phyloP scores from a whole-genome alignment of 1,140 invertebrate genomes.

The Drosophila repletoides region DNA sequence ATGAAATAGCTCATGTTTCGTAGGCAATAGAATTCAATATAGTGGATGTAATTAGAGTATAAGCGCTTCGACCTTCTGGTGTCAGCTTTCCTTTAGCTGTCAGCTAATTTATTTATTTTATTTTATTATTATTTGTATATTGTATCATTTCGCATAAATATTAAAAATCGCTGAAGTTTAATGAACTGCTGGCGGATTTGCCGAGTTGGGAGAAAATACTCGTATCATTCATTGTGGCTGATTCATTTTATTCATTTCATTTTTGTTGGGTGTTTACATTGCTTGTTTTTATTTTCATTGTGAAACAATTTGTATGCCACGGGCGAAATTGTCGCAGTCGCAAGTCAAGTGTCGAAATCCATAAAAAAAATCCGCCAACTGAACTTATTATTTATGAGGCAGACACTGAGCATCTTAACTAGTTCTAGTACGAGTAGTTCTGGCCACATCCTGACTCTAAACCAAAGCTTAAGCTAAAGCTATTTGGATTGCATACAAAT shows the following conservation, averaged over 20 bases:
- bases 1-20: no score
- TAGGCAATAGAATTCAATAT: no score
- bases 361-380: slow-evolving; percentile 26
- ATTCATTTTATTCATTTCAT: slow-evolving; percentile 47
- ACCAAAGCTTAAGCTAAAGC: background rate
- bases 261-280: slow-evolving; percentile 57
- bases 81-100: slow-evolving; percentile 52
- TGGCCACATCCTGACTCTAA: slow-evolving; percentile 50
- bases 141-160: slow-evolving; percentile 53
- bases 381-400: slow-evolving; percentile 60
- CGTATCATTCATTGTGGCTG: slow-evolving; percentile 52
- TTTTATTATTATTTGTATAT: slow-evolving; percentile 53
- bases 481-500: slow-evolving; percentile 47
- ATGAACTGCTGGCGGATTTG: slow-evolving; percentile 67
- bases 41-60: slow-evolving; percentile 51
- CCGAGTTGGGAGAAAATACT: slow-evolving; percentile 73
- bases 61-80: slow-evolving; percentile 26
- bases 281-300: slow-evolving; percentile 29
- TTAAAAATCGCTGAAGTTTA: slow-evolving; percentile 52
- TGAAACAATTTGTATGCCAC: slow-evolving; percentile 61
- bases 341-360: slow-evolving; percentile 36
- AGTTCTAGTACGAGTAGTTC: slow-evolving; percentile 39
- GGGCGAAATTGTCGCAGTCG: slow-evolving; percentile 54
- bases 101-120: slow-evolving; percentile 66
- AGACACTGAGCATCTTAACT: slow-evolving; percentile 47